Conservation (phyloP, 2,888 invertebrate species). For the Drosophila bunnanda region DNA sequence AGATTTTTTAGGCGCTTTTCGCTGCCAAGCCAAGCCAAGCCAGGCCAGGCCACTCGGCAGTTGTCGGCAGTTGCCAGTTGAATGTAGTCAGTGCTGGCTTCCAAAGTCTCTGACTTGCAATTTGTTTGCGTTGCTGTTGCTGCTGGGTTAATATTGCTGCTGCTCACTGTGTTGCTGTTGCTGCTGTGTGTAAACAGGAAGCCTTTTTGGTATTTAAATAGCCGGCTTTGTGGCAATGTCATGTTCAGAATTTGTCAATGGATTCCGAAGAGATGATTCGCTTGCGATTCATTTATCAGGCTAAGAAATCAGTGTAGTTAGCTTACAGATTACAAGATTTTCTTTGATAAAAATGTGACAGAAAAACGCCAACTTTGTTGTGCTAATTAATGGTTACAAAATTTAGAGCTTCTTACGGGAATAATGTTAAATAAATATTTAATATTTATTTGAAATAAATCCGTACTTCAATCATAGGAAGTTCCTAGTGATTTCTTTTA, state of each 20-base stretch:
- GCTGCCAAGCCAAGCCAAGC: slow-evolving; percentile 26
- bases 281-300: slow-evolving; percentile 31
- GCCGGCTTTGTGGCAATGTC: slow-evolving; percentile 25
- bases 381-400: not conserved
- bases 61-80: slow-evolving; percentile 44
- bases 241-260: slow-evolving; percentile 36
- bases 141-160: slow-evolving; percentile 10
- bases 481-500: slow-evolving; percentile 27
- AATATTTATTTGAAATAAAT: too few species aligned
- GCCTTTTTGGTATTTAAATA: slow-evolving; percentile 40
- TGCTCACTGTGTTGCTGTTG: not conserved
- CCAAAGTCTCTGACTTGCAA: slow-evolving; percentile 49
- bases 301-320: slow-evolving; percentile 15
- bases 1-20: slow-evolving; percentile 63
- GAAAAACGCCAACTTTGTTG: not conserved
- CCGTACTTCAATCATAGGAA: slow-evolving; percentile 15
- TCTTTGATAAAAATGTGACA: not conserved
- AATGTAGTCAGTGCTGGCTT: slow-evolving; percentile 44
- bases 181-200: slow-evolving; percentile 23
- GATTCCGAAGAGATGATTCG: slow-evolving; percentile 14
- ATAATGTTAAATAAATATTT: not conserved
- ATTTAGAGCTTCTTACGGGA: not conserved
- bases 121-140: slow-evolving; percentile 54
- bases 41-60: slow-evolving; percentile 26
- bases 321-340: not conserved